These are phyloP conservation scores for Falco naumanni DNA, from an alignment of 2,797 vertebrate genomes.

Conservation along the genomic window DNA sequence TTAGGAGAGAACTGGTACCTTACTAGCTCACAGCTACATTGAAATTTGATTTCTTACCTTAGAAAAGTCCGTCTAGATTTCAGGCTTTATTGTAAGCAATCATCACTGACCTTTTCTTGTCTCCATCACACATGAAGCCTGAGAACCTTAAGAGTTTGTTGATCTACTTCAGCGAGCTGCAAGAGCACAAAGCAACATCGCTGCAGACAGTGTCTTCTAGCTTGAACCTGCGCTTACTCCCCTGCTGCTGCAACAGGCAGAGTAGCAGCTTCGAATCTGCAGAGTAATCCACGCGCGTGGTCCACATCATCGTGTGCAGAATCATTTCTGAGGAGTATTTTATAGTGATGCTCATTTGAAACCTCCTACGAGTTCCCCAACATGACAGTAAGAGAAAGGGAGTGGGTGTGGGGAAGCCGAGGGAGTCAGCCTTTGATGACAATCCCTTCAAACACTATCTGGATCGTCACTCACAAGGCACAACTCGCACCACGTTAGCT, in stretches of 20 bases:
- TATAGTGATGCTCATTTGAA: neutral
- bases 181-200: neutral
- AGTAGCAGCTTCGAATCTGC: neutral
- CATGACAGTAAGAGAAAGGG: neutral
- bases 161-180: neutral
- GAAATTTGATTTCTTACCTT: neutral
- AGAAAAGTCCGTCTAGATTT: neutral
- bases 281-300: accelerated
- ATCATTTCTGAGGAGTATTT: neutral
- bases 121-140: neutral
- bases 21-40: neutral
- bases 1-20: neutral
- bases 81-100: neutral
- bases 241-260: neutral
- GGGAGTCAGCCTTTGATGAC: neutral
- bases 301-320: neutral
- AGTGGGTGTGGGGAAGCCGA: constrained; percentile 8
- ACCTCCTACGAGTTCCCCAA: neutral
- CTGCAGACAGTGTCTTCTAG: neutral
- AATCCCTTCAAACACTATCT: neutral
- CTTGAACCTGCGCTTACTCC: neutral
- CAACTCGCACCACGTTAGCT: neutral
- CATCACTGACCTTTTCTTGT: neutral
- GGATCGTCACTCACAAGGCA: neutral
- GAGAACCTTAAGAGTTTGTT: neutral